Evolutionary conservation across 2,113 vertebrate species (phyloP).

Genomic region (Heteronetta atricapilla): DNA sequence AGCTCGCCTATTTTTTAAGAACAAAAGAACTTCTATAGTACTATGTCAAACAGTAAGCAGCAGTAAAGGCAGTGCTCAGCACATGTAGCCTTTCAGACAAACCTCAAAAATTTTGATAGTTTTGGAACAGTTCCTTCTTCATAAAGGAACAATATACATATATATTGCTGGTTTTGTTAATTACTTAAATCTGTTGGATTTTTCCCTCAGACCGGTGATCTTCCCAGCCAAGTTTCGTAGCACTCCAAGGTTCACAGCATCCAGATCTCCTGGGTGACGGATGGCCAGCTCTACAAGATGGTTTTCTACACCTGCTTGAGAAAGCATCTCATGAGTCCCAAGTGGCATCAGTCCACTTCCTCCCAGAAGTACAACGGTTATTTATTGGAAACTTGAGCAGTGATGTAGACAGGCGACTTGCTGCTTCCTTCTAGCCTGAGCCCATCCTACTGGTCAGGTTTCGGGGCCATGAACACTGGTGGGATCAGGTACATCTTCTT

Average conservation of each 20-base stretch:
- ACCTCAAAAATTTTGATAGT: neutral
- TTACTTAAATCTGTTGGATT: neutral
- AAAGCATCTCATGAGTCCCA: neutral
- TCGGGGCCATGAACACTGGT: neutral
- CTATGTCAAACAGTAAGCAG: neutral
- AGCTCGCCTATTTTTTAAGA: neutral
- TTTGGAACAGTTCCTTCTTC: neutral
- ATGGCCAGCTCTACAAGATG: neutral
- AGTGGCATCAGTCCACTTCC: accelerated
- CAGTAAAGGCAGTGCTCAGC: neutral
- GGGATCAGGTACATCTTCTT: neutral
- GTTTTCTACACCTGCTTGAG: neutral
- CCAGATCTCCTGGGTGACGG: neutral
- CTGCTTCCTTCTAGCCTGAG: neutral
- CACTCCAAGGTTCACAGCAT: neutral
- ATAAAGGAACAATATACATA: neutral
- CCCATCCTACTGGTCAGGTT: neutral
- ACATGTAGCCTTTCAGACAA: neutral
- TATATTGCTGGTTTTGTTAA: neutral
- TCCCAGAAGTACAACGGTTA: neutral
- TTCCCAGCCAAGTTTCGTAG: neutral
- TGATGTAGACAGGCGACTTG: neutral
- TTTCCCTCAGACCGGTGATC: neutral
- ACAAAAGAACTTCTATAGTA: neutral
- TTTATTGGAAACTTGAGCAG: neutral